Evolutionary conservation across 2,797 vertebrate genomes (phyloP).

Genomic region (Tachyglossus aculeatus): DNA sequence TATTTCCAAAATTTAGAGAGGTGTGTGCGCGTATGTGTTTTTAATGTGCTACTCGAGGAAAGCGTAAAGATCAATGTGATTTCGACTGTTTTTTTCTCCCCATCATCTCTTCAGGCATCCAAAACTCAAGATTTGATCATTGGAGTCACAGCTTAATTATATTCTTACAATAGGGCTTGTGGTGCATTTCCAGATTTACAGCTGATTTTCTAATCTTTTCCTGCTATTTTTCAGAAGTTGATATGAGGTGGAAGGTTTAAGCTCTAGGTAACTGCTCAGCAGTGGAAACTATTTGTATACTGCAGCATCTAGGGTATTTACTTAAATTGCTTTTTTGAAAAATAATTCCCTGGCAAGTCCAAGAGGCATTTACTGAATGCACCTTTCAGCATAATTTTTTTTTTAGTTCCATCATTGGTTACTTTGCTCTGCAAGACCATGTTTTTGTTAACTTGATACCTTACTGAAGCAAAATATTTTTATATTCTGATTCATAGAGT

Average conservation of each 20-base stretch:
- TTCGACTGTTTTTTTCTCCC: neutral
- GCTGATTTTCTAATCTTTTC: conserved; percentile 66
- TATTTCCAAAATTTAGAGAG: no score
- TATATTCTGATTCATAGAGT: conserved; percentile 1
- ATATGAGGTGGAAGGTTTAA: conserved; percentile 69
- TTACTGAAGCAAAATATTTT: conserved; percentile 13
- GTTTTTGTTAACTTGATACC: conserved; percentile 29
- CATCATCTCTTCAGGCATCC: neutral
- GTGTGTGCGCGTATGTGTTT: no score
- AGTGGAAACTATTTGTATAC: conserved; percentile 72
- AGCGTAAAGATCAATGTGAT: no score
- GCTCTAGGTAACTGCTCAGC: conserved; percentile 63
- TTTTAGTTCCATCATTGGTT: conserved; percentile 59
- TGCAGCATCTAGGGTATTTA: conserved; percentile 73
- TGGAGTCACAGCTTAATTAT: neutral
- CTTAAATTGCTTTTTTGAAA: conserved; percentile 79
- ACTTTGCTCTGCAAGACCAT: conserved; percentile 16
- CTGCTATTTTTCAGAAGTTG: conserved; percentile 63
- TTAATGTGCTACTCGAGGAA: no score
- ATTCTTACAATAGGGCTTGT: neutral
- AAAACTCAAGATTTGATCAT: conserved; percentile 40
- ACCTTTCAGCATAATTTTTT: conserved; percentile 62
- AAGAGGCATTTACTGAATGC: conserved; percentile 61
- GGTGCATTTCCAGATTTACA: conserved; percentile 21
- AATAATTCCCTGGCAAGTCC: conserved; percentile 75